Percentiles rank a stretch among this genome's conserved stretches.
Conservation (phyloP, 2,888 invertebrate species). For the Melanostoma mellinum region DNA sequence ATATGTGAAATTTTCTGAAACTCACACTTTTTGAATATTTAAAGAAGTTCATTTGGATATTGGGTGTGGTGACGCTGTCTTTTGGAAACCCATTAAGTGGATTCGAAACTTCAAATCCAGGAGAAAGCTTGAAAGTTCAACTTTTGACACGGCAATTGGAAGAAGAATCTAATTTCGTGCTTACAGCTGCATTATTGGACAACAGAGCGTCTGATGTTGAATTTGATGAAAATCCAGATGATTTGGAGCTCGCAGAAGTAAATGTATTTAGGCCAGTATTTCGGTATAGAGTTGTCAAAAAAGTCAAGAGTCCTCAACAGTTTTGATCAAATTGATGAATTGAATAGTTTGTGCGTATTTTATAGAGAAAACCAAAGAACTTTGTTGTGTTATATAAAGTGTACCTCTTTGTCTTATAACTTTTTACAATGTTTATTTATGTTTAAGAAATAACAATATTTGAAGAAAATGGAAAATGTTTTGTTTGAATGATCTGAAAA, state of each 20-base stretch:
- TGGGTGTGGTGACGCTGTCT: background rate
- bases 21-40: background rate
- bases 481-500: too few relatives aligned
- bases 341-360: background rate
- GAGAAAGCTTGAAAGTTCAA: conserved; percentile 33
- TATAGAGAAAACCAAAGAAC: conserved; percentile 52
- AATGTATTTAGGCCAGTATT: conserved; percentile 80
- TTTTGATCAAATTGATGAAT: conserved; percentile 7
- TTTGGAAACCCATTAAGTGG: conserved; percentile 41
- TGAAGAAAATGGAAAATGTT: too few relatives aligned
- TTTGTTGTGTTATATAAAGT: background rate
- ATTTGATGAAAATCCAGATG: conserved; percentile 75
- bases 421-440: conserved; percentile 1
- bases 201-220: background rate
- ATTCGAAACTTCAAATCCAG: background rate
- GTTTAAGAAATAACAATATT: too few relatives aligned
- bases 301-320: conserved; percentile 40
- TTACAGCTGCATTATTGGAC: conserved; percentile 23
- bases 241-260: conserved; percentile 80
- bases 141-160: conserved; percentile 29
- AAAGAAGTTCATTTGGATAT: conserved; percentile 10
- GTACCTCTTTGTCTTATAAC: background rate
- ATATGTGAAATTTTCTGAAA: background rate
- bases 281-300: conserved; percentile 78
- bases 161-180: conserved; percentile 27